Conservation (phyloP, 2,113 vertebrate genomes). For the Coturnix japonica region DNA sequence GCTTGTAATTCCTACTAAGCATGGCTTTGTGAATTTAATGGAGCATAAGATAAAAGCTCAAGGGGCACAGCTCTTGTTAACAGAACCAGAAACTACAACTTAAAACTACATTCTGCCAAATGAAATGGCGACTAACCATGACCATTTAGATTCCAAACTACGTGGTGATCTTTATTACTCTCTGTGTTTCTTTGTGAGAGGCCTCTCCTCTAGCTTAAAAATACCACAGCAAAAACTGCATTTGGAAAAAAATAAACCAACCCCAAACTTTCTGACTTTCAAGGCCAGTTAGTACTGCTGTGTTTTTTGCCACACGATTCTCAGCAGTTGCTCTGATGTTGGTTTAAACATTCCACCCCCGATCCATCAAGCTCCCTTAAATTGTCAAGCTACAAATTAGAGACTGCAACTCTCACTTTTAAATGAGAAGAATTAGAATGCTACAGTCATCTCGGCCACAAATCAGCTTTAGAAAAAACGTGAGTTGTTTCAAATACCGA, state of each 20-base stretch:
- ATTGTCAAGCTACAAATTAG: background rate
- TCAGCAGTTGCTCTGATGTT: background rate
- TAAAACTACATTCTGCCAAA: background rate
- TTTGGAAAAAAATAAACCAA: background rate
- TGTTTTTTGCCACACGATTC: background rate
- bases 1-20: background rate
- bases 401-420: background rate
- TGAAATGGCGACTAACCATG: background rate
- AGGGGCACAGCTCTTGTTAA: background rate
- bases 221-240: background rate
- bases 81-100: background rate
- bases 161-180: background rate
- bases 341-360: background rate
- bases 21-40: background rate
- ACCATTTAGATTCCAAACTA: background rate
- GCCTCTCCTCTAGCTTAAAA: background rate
- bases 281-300: background rate
- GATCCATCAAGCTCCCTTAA: background rate
- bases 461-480: background rate
- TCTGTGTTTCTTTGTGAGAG: background rate
- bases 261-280: conserved; percentile 2
- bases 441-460: background rate
- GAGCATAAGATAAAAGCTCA: background rate
- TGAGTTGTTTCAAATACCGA: background rate
- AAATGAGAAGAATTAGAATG: background rate